These are phyloP conservation scores for Syrphus vitripennis DNA, from an alignment of 2,888 invertebrate species.

Conservation along the genomic window DNA sequence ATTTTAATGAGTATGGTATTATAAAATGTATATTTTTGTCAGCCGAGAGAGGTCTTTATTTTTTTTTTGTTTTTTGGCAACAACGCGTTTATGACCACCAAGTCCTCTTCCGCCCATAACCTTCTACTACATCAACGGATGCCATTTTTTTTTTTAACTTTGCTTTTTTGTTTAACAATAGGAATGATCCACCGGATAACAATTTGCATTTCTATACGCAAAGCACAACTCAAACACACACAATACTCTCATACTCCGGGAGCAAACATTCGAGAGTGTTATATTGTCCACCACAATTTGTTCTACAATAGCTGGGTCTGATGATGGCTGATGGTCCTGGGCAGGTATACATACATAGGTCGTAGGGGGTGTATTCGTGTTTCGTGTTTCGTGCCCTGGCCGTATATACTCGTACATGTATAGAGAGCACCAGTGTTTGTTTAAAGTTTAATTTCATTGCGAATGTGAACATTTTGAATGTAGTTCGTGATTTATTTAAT, in stretches of 20 bases:
- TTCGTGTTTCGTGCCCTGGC: no score
- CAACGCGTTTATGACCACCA: not conserved
- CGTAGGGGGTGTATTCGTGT: not conserved
- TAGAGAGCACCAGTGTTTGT: conserved; percentile 31
- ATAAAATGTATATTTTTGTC: not conserved
- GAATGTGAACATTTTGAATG: conserved; percentile 44
- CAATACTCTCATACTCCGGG: not conserved
- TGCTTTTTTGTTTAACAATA: not conserved
- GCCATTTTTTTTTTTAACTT: conserved; percentile 8
- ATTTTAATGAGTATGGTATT: conserved; percentile 2
- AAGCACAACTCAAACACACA: conserved; percentile 16
- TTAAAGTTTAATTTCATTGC: conserved; percentile 53
- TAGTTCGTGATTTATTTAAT: conserved; percentile 40
- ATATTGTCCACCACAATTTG: conserved; percentile 17
- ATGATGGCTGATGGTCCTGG: not conserved
- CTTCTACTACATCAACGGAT: not conserved
- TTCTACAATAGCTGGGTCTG: not conserved
- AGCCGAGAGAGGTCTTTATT: not conserved
- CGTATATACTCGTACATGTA: not conserved
- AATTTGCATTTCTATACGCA: conserved; percentile 30
- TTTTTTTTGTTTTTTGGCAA: not conserved
- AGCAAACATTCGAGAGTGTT: not conserved
- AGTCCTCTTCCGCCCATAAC: not conserved
- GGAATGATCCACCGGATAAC: conserved; percentile 31
- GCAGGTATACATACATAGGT: not conserved